Evolutionary conservation across 2,888 invertebrate species (phyloP), one percentile per base, ranked within the genome.

Genomic region (Augiades crinisus): DNA sequence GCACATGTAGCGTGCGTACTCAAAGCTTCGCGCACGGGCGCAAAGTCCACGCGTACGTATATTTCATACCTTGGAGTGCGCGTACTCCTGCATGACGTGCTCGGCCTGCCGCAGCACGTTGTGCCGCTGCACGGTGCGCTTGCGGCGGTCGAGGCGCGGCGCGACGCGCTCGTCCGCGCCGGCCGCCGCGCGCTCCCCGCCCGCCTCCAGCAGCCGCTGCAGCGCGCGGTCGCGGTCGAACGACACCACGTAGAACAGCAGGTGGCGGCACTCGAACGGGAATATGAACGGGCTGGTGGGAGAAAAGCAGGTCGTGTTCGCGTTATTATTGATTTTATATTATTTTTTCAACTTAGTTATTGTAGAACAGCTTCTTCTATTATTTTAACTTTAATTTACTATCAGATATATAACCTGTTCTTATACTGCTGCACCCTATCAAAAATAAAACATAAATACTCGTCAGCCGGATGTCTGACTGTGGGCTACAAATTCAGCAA

Each of bases 181-280:
- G 34, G 68, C 73, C 40, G 69, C 82, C 44, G 94, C 93, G 52
- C 97, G 89, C 87, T 97, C 97, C 5, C 97, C 97, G 46, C 96
- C 95, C 65, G 97, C 96, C 78, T 99, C 99, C 67, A 99, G 91
- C 60, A 99, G 91, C 54, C 99, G 94, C 87, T 98, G 98, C 65
- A 99, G 90, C 44, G 99, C 99, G 72, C 99, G 94, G 90, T 98
- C 98, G 52, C 99, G 94, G 90, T 99, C 99, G 87, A 99, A 99
- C 56, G 98, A 97, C 47, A 98, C 97, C 59, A 98, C 98, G 89
- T 99, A 99, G 90, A 99, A 96, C 60, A 99, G 85, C 70, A 99
- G 91, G 87, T 99, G 99, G 12, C 99, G 93, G 38, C 98, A 98
- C 81, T 99, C 98, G 88, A 99, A 99, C 47, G 99, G 98, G 76